Base-by-base conservation (phyloP, 2,113 vertebrate genomes). In the Thomomys bottae region DNA sequence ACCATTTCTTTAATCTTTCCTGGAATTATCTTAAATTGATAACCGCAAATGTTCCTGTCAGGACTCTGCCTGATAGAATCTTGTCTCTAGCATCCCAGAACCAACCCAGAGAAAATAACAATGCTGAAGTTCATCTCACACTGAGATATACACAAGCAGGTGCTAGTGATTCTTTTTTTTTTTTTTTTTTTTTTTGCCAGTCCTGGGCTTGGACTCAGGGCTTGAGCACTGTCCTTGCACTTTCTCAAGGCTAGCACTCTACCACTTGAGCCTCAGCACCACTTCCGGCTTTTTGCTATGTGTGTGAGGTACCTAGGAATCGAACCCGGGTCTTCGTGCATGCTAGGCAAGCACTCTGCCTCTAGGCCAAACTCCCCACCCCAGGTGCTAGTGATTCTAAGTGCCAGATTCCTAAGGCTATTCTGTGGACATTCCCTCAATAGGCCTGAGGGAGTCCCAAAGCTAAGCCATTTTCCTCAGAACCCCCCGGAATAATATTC, bases 1-100 rank as follows among this genome's bases (percentile, higher is more conserved):
- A 34, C 80, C 24, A 80, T 5, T 28, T 71, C 45, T 81, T 85
- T n/a, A 38, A 84, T 80, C 42, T 67, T 66, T 88, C 76, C 32
- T 84, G 61, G 28, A 82, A 88, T 78, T 84, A 68, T 68, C 26
- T 70, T 82, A 38, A 94, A 34, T 36, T 86, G 42, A 94, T n/a
- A 86, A 87, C n/a, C 24, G 8, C 83, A 82, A 59, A 67, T 61
- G 87, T 87, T 92, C 81, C 45, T 87, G 15, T 80, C n/a, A 40
- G 54, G 61, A 92, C 42, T 86, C 15, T 54, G 15, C 49, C 76
- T 86, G 63, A 64, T n/a, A 49, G 64, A 96, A 45, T 61, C 40
- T 49, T 61, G 45, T 40, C 12, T 30, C 71, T 6, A 85, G 54
- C 21, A 77, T 77, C 73, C 45, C 70, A 90, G 73, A 76, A 77